Evolutionary conservation across 2,888 invertebrate species (phyloP).

Genomic region (Didymodactylos carnosus): DNA sequence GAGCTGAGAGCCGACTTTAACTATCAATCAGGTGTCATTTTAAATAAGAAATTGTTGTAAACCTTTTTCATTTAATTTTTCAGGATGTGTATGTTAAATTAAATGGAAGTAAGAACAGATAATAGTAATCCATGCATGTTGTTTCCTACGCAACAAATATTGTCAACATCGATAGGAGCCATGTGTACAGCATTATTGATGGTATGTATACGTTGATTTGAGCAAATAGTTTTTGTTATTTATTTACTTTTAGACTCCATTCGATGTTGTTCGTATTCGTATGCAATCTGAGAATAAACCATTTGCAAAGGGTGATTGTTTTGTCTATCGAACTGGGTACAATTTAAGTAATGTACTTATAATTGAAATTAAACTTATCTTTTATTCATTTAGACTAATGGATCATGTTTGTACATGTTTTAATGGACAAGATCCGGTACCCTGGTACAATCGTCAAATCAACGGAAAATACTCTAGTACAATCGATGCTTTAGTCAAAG

Average conservation of each 20-base stretch:
- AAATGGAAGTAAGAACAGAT: no score
- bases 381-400: no score
- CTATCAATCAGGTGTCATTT: no score
- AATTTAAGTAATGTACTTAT: no score
- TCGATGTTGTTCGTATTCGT: slow-evolving; percentile 96
- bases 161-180: not conserved
- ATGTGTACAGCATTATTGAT: not conserved
- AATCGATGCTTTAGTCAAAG: slow-evolving; percentile 8
- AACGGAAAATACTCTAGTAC: slow-evolving; percentile 9
- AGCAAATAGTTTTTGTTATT: not conserved
- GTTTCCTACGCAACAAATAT: not conserved
- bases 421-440: slow-evolving; percentile 19
- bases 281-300: slow-evolving; percentile 79
- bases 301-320: slow-evolving; percentile 37
- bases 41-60: no score
- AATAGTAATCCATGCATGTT: not conserved
- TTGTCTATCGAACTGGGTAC: slow-evolving; percentile 87
- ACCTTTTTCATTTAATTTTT: no score
- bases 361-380: no score
- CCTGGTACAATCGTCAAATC: slow-evolving; percentile 11
- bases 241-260: slow-evolving; percentile 62
- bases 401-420: slow-evolving; percentile 79
- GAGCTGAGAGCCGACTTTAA: no score
- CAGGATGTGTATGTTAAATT: no score
- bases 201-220: not conserved